These are phyloP conservation scores for Melinopterus prodromus DNA, from an alignment of 2,888 invertebrate genomes.

Conservation along the genomic window DNA sequence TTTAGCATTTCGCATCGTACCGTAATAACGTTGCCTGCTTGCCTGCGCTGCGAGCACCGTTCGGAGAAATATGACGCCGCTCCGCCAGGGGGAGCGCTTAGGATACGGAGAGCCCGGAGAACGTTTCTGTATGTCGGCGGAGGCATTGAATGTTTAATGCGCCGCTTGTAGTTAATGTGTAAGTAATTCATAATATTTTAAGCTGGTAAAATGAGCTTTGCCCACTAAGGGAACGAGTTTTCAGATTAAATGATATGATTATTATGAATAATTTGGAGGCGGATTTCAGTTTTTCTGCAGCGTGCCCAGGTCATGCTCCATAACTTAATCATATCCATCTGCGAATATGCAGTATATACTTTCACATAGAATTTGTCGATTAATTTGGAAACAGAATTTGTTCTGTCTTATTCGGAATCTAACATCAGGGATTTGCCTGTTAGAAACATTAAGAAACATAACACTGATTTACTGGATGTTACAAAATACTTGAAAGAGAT, in stretches of 20 bases:
- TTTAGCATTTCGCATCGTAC: slow-evolving; percentile 11
- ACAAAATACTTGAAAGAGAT: too few relatives aligned
- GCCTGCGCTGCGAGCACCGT: neutral
- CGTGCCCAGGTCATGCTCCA: neutral
- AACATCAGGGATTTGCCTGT: too few relatives aligned
- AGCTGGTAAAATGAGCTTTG: slow-evolving; percentile 36
- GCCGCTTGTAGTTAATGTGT: slow-evolving; percentile 38
- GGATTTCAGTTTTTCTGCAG: slow-evolving; percentile 6
- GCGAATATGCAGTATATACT: too few relatives aligned
- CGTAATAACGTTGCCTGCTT: slow-evolving; percentile 8
- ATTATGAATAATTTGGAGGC: slow-evolving; percentile 32
- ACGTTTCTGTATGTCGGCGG: slow-evolving; percentile 26
- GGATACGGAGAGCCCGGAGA: slow-evolving; percentile 13
- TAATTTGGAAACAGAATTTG: too few relatives aligned
- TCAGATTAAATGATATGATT: slow-evolving; percentile 37
- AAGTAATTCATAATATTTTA: slow-evolving; percentile 40
- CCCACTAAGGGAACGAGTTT: slow-evolving; percentile 37
- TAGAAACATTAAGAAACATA: too few relatives aligned
- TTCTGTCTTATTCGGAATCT: too few relatives aligned
- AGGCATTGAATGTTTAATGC: slow-evolving; percentile 36
- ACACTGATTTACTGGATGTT: too few relatives aligned
- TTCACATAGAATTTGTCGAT: too few relatives aligned
- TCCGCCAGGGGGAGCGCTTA: slow-evolving; percentile 7
- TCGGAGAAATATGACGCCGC: slow-evolving; percentile 19
- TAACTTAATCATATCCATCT: neutral